Conservation (phyloP, 2,797 vertebrate genomes). For the Tapirus indicus region DNA sequence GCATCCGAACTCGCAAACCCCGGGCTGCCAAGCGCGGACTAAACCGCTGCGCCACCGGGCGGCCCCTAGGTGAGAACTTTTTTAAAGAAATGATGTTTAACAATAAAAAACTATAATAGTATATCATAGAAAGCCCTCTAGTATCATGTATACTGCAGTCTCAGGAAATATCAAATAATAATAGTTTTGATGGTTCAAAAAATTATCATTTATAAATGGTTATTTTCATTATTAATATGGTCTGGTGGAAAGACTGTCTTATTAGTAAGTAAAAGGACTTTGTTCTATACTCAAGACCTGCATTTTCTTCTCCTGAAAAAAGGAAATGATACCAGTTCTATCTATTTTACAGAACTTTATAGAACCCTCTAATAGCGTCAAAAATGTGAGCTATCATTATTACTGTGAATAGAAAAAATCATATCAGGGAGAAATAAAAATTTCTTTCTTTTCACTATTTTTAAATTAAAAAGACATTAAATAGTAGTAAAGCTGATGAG, state of each 20-base stretch:
- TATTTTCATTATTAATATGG: slow-evolving; percentile 12
- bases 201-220: neutral
- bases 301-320: slow-evolving; percentile 56
- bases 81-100: neutral
- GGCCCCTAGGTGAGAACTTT: slow-evolving; percentile 6
- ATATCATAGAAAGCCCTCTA: neutral
- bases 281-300: neutral
- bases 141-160: neutral
- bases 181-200: slow-evolving; percentile 11
- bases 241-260: neutral
- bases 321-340: neutral
- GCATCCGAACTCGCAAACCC: too few relatives aligned
- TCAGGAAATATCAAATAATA: slow-evolving; percentile 48
- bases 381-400: neutral
- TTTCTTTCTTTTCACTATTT: slow-evolving; percentile 45
- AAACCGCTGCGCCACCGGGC: too few relatives aligned
- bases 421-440: slow-evolving; percentile 13
- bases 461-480: slow-evolving; percentile 47
- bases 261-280: slow-evolving; percentile 27
- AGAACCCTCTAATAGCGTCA: neutral
- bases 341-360: neutral
- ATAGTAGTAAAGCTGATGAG: slow-evolving; percentile 5
- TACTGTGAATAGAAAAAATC: slow-evolving; percentile 25
- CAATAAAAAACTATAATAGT: neutral
- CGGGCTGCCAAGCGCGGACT: too few relatives aligned